Percentiles rank a stretch among this genome's conserved stretches.
phyloP scores from a whole-genome alignment of 2,113 vertebrate species.

The Burhinus bistriatus region DNA sequence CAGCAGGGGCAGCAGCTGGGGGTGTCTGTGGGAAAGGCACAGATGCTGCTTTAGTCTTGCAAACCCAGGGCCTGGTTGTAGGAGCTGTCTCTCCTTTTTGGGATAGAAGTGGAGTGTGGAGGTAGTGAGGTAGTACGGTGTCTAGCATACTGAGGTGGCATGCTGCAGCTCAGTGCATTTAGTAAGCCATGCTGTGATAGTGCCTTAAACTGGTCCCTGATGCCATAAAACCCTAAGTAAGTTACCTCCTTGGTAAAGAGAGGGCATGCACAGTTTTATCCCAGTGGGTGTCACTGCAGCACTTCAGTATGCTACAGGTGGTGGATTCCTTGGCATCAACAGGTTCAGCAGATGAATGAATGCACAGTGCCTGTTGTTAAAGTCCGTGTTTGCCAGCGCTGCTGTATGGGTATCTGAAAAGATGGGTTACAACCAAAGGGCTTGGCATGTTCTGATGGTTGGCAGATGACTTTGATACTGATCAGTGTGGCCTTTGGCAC shows the following conservation, averaged over 20 bases:
- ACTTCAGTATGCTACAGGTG: not conserved
- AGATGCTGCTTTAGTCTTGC: not conserved
- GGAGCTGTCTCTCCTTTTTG: not conserved
- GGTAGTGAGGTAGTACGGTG: not conserved
- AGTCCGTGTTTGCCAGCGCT: not conserved
- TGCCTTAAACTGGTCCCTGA: not conserved
- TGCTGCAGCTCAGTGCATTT: not conserved
- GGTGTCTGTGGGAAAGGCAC: not conserved
- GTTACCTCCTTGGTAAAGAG: not conserved
- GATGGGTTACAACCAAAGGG: not conserved
- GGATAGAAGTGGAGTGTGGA: not conserved
- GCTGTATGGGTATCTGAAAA: not conserved
- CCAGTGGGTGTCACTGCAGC: not conserved
- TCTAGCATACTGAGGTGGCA: not conserved
- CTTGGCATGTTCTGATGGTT: not conserved
- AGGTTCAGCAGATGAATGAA: not conserved
- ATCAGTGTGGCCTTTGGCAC: not conserved
- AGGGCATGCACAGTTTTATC: not conserved
- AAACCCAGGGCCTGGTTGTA: not conserved
- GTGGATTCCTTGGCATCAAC: not conserved
- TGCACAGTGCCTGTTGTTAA: not conserved
- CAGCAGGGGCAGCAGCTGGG: not conserved
- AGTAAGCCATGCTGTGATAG: not conserved
- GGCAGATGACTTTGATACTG: not conserved
- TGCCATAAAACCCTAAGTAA: not conserved